These are phyloP conservation scores for Acanthacorydalis orientalis DNA, from an alignment of 2,888 invertebrate genomes.

Conservation along the genomic window DNA sequence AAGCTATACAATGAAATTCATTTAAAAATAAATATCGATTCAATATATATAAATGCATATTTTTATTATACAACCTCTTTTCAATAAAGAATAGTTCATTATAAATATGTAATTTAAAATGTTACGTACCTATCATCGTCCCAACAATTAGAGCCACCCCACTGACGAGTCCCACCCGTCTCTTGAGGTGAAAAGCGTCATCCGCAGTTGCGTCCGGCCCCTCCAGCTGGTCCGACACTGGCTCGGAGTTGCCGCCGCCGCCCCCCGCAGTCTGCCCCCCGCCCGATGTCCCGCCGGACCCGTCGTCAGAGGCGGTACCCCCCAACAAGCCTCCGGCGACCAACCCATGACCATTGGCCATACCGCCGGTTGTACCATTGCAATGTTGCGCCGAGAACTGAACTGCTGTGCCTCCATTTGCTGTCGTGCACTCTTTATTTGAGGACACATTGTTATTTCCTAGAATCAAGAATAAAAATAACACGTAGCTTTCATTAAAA, in stretches of 20 bases:
- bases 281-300: conserved; percentile 27
- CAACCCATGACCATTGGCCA: conserved; percentile 16
- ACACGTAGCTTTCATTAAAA: neutral
- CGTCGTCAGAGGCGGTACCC: conserved; percentile 25
- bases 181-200: conserved; percentile 97
- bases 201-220: conserved; percentile 85
- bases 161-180: conserved; percentile 97
- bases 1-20: too few relatives aligned
- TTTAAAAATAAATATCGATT: too few relatives aligned
- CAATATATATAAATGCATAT: neutral
- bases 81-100: neutral
- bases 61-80: neutral
- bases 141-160: conserved; percentile 98
- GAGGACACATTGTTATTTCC: conserved; percentile 28
- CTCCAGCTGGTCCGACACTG: conserved; percentile 48
- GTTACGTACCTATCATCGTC: conserved; percentile 80
- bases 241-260: conserved; percentile 35
- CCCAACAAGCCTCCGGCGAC: too few relatives aligned
- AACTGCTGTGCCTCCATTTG: neutral
- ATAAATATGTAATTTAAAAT: neutral
- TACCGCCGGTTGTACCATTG: conserved; percentile 3
- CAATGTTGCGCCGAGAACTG: neutral
- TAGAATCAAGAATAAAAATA: conserved; percentile 10
- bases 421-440: conserved; percentile 13
- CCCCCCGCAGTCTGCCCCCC: conserved; percentile 27